These are phyloP conservation scores for Spatula versicolor DNA, from an alignment of 2,797 vertebrate species.

Conservation along the genomic window DNA sequence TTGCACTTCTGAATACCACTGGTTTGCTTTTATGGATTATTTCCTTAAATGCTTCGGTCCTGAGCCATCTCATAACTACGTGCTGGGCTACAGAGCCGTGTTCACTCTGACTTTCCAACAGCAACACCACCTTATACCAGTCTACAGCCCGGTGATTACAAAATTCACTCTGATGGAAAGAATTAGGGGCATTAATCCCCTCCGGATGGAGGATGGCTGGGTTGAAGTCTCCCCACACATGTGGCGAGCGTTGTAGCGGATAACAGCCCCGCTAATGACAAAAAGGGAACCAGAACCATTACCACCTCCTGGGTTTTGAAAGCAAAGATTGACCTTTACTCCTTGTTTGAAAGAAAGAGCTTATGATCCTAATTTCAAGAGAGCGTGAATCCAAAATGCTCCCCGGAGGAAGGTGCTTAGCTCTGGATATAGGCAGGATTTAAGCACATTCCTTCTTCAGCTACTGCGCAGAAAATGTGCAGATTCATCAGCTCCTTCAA, in stretches of 20 bases:
- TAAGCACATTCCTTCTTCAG: background rate
- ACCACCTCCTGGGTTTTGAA: slow-evolving; percentile 66
- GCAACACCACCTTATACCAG: background rate
- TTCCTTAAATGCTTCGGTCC: background rate
- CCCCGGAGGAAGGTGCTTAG: slow-evolving; percentile 64
- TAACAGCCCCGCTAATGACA: slow-evolving; percentile 57
- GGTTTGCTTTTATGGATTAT: background rate
- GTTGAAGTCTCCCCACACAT: slow-evolving; percentile 52
- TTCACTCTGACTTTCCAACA: background rate
- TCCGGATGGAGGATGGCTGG: slow-evolving; percentile 48
- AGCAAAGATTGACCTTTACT: slow-evolving; percentile 68
- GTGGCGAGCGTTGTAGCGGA: slow-evolving; percentile 35
- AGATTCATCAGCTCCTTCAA: slow-evolving; percentile 21
- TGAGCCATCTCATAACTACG: background rate
- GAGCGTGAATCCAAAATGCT: slow-evolving; percentile 48
- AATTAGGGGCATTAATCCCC: slow-evolving; percentile 57
- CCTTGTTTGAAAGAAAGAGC: slow-evolving; percentile 50
- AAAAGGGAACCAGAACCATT: slow-evolving; percentile 57
- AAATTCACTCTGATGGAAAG: slow-evolving; percentile 56
- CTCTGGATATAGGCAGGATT: slow-evolving; percentile 36
- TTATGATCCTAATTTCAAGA: slow-evolving; percentile 70
- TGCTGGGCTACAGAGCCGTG: background rate
- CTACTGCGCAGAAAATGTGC: background rate
- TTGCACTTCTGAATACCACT: background rate
- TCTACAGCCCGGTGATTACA: slow-evolving; percentile 39